Evolutionary conservation across 2,113 vertebrate genomes (phyloP), one percentile per base, ranked within the genome.

Genomic region (Tragelaphus buxtoni): DNA sequence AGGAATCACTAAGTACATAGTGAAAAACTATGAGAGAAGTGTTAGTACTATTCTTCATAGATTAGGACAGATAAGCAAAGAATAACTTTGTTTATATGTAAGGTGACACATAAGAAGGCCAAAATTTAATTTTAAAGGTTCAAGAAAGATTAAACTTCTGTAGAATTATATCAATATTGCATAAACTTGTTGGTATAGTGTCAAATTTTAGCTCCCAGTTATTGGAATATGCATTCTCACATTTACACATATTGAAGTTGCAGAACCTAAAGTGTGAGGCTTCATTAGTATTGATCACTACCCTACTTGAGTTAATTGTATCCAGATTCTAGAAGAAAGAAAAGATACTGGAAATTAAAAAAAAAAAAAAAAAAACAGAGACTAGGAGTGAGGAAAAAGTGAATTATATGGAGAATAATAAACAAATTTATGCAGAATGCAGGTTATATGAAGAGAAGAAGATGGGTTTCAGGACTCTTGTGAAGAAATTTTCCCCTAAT

Each of bases 301-400:
- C 20, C 32, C 32, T 55, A 18, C 49, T 80, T 26, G 51, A 26
- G 20, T 55, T 35, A 81, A 55, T 26, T 55, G 79, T 26, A 81
- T 81, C n/a, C 32, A 81, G 11, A 24, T 55, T 81, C 79, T 55
- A 81, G 49, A 32, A 51, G 51, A 35, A 55, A 81, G 18, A 81
- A 53, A 81, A 81, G 32, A 35, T 53, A 81, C 32, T 81, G 79
- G 49, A 81, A 81, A 11, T 55, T 35, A 47, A 0, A 2, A 2
- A 0, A 18, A 10, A 11, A 11, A 10, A 32, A 18, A 11, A 32
- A n/a, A 53, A 2, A 18, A 6, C 3, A 32, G 1, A 12, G 77
- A 53, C 49, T 24, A 81, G 49, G 18, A 53, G 79, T 55, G 4
- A 32, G 2, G 16, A 58, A 58, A 18, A 86, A 63, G 4, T 10